Evolutionary conservation across 1,140 invertebrate genomes (phyloP).

Genomic region (Heliconius hewitsoni): DNA sequence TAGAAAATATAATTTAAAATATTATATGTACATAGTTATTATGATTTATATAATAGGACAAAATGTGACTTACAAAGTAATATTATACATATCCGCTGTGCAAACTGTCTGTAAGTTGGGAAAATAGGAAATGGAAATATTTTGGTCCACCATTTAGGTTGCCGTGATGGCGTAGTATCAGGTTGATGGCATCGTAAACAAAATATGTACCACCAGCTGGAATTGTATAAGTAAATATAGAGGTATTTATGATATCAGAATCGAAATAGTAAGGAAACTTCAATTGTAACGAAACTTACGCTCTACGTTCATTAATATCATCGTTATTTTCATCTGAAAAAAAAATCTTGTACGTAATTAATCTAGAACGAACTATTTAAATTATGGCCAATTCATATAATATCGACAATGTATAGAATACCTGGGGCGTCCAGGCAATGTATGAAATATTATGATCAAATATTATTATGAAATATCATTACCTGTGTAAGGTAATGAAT

Average conservation of each 20-base stretch:
- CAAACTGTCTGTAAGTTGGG: slow-evolving; percentile 89
- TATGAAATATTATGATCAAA: no score
- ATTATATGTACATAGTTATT: no score
- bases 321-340: slow-evolving; percentile 41
- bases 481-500: no score
- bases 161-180: slow-evolving; percentile 86
- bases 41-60: background rate
- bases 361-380: background rate
- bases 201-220: slow-evolving; percentile 71
- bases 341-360: no score
- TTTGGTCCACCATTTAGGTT: slow-evolving; percentile 87
- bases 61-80: slow-evolving; percentile 82
- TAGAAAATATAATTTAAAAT: slow-evolving; percentile 44
- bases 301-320: slow-evolving; percentile 1
- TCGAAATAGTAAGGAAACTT: background rate
- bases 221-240: slow-evolving; percentile 22
- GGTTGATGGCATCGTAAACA: slow-evolving; percentile 74
- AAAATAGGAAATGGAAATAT: slow-evolving; percentile 90
- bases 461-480: no score
- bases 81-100: slow-evolving; percentile 86
- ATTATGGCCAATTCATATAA: no score
- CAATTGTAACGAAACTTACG: slow-evolving; percentile 27
- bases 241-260: background rate
- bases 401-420: no score
- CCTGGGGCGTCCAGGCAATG: no score